Percentiles rank a stretch among this genome's conserved stretches.
phyloP scores from a whole-genome alignment of 2,797 vertebrate genomes.

The Gallinago stenura region DNA sequence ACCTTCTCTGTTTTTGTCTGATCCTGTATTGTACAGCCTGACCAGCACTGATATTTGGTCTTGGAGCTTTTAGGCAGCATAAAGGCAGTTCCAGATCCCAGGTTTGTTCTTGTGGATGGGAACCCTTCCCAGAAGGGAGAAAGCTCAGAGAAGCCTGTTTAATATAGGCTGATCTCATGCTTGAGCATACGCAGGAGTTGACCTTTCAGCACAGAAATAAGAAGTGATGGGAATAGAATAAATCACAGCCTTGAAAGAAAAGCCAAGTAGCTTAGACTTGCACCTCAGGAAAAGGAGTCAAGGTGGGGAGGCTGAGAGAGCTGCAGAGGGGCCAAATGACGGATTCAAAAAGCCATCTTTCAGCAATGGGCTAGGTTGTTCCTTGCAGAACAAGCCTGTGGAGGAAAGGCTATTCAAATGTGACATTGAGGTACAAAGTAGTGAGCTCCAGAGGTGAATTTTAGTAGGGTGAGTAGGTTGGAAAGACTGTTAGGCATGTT shows the following conservation, averaged over 20 bases:
- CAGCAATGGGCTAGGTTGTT: neutral
- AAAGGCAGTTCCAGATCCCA: neutral
- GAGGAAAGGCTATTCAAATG: neutral
- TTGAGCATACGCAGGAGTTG: conserved; percentile 36
- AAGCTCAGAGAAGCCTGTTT: conserved; percentile 35
- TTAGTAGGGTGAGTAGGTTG: neutral
- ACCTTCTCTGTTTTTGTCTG: neutral
- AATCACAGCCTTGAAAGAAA: conserved; percentile 27
- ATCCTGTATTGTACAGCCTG: neutral
- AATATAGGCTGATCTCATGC: conserved; percentile 61
- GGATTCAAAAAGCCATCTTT: neutral
- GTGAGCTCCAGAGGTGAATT: neutral
- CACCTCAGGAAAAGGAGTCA: neutral
- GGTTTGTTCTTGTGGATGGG: conserved; percentile 30
- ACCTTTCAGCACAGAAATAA: conserved; percentile 57
- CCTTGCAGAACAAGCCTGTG: neutral
- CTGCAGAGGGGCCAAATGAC: neutral
- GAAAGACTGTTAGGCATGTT: neutral
- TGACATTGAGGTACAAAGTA: neutral
- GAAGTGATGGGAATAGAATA: conserved; percentile 47
- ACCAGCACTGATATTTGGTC: neutral
- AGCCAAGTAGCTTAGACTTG: neutral
- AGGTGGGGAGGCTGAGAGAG: neutral
- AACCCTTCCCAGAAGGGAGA: conserved; percentile 52
- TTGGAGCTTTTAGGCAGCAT: neutral